Percentiles rank a stretch among this genome's conserved stretches.
Evolutionary conservation across 2,888 invertebrate genomes (phyloP).

Genomic region (Sarcophaga carnaria): DNA sequence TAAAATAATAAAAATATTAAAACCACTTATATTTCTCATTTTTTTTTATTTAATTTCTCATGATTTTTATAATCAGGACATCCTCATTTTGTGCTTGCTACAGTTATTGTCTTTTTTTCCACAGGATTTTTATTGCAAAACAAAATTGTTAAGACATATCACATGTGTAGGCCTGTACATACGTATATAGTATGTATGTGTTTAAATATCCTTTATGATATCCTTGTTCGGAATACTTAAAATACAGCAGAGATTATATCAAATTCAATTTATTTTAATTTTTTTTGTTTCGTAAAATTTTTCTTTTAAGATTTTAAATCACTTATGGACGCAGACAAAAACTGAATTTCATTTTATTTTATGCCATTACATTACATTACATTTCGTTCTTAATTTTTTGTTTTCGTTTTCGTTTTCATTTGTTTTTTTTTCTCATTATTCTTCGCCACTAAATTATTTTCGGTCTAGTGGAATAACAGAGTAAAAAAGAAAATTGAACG

Average conservation of each 20-base stretch:
- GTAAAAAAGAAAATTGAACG: background rate
- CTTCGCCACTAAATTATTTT: slow-evolving; percentile 28
- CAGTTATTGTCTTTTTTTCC: no score
- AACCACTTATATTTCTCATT: background rate
- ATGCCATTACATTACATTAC: background rate
- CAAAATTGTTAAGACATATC: background rate
- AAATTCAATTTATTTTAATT: no score
- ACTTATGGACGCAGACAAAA: background rate
- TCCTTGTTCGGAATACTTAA: background rate
- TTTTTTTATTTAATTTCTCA: background rate
- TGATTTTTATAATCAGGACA: no score
- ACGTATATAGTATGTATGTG: no score
- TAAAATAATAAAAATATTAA: slow-evolving; percentile 16
- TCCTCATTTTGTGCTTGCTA: no score
- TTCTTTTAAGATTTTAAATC: background rate
- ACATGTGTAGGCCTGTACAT: no score
- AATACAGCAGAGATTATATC: no score
- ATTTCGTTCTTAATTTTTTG: no score
- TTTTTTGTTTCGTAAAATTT: background rate
- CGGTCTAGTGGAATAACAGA: slow-evolving; percentile 15
- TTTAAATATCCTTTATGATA: background rate
- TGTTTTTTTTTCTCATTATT: background rate
- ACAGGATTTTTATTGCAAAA: background rate
- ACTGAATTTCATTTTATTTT: slow-evolving; percentile 5
- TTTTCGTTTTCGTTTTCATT: no score